Evolutionary conservation across 2,888 invertebrate genomes (phyloP), one percentile per base, ranked within the genome.

Genomic region (Parascotia fuliginaria): DNA sequence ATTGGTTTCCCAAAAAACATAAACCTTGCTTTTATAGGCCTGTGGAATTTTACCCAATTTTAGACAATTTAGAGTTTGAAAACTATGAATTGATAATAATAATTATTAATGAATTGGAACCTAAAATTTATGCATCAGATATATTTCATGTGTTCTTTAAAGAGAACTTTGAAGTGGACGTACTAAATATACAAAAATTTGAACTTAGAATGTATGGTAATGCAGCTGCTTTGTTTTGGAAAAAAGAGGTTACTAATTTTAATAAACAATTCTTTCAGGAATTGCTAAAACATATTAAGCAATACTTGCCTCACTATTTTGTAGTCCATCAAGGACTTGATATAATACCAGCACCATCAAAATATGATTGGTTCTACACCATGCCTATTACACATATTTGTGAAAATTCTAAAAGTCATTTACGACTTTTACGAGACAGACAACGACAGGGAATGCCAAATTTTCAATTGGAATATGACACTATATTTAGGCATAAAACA

Each of bases 211-310:
- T 78, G 34, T 42, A 48, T 45, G 79, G 75, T 4, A 83, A 83
- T 74, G 55, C 75, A 32, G 70, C 56, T 37, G 60, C 86, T 31
- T 71, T 85, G 75, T 45, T 83, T 32, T 90, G 87, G 83, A 73
- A 82, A 37, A 88, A 76, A 55, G 61, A 71, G 45, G 57, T 55
- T 6, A 79, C 75, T 22, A 48, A 50, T 13, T 88, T 88, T 78
- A 71, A 89, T 70, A 51, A 73, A 7, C 19, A 11, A 3, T 90
- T 89, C 64, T 87, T 75, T 71, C n/a, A 39, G n/a, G 68, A 65
- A 34, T 65, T 89, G 11, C 67, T 66, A 33, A 52, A 48, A 11
- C 60, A 59, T 40, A 14, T 89, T 13, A 77, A 77, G 55, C 56
- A 65, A n/a, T 79, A 76, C 51, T 78, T 87, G 29, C 79, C 81